phyloP scores from a whole-genome alignment of 2,888 invertebrate genomes.

The Pterostichus madidus region DNA sequence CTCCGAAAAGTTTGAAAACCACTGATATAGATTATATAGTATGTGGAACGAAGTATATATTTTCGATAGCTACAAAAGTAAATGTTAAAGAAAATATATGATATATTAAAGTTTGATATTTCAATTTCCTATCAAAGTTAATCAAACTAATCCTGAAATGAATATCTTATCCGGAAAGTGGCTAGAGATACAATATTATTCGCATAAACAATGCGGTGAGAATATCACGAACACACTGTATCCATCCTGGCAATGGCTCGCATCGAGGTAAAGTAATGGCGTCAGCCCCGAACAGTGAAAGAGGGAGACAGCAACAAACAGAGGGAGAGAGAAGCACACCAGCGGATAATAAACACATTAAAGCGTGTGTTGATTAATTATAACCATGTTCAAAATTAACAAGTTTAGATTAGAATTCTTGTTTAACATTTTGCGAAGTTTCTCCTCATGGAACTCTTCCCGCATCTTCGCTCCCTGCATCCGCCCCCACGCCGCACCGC shows the following conservation, averaged over 20 bases:
- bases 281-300: conserved; percentile 11
- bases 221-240: conserved; percentile 16
- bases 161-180: neutral
- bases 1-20: too few species aligned
- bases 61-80: too few species aligned
- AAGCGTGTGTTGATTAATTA: conserved; percentile 66
- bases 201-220: conserved; percentile 4
- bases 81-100: too few species aligned
- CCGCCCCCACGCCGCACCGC: neutral
- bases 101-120: too few species aligned
- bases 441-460: conserved; percentile 58
- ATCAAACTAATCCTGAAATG: neutral
- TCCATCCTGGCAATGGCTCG: neutral
- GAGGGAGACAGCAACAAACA: conserved; percentile 19
- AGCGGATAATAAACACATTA: conserved; percentile 66
- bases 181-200: neutral
- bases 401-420: conserved; percentile 67
- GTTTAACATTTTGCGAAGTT: conserved; percentile 65
- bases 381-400: conserved; percentile 66
- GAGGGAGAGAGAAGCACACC: conserved; percentile 44
- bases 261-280: conserved; percentile 45
- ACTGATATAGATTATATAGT: too few species aligned
- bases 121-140: neutral
- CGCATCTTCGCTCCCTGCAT: conserved; percentile 29
- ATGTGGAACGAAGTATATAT: too few species aligned